Base-by-base conservation (phyloP, 2,113 vertebrate genomes). In the Globicephala melas region DNA sequence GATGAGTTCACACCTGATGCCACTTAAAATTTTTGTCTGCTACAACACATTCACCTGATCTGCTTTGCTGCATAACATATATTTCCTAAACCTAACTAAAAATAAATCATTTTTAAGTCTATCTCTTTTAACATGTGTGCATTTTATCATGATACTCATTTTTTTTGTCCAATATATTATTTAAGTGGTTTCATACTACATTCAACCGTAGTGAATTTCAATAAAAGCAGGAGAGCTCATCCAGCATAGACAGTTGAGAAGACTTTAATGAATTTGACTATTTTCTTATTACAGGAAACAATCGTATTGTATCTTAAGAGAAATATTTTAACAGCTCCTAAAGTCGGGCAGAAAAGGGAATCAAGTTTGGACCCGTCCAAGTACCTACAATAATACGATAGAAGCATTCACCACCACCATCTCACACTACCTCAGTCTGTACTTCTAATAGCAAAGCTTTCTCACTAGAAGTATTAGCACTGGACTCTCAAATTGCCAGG, bases 371-470 rank as follows among this genome's bases (percentile, higher is more conserved):
- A 77, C 50, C 65, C 85, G 21, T 80, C 65, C 17, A 96, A 81
- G 6, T 71, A 76, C 50, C 60, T 88, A 90, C 23, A 73, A 70
- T 53, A 88, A 76, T 91, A 65, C 44, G 11, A 89, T 47, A 96
- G 89, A 94, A 95, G 63, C 44, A 71, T 95, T 97, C 28, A 76
- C 41, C 36, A 84, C 5, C 13, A 88, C 36, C 20, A 89, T 68
- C 70, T 97, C 87, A 80, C 70, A 84, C n/a, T 38, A 89, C 11
- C 10, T 55, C 8, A 47, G 23, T 93, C 50, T 58, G 36, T 13
- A 58, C 60, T 97, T 94, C 74, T 71, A 88, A 63, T 83, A 96
- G 89, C 58, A 87, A 90, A 47, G 38, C 21, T 94, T 97, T 96
- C 94, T 94, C 87, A 81, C 60, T 94, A 70, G 60, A 89, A 95